Conservation (phyloP, 2,113 vertebrate species). For the Malurus elegans region DNA sequence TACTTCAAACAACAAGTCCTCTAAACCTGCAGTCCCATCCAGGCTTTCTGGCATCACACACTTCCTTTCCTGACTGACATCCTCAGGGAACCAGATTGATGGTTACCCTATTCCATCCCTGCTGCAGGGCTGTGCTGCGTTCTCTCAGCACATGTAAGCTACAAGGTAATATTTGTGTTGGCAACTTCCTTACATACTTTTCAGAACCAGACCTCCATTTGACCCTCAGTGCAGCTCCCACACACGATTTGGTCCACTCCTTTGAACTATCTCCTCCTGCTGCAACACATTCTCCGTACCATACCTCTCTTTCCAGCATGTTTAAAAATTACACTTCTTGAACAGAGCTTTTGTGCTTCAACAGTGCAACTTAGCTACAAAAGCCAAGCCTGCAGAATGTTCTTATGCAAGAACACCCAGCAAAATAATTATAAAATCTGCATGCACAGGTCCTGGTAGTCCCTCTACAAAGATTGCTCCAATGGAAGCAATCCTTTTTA, state of each 20-base stretch:
- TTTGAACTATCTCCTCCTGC: background rate
- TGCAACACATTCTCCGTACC: background rate
- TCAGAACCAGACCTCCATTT: constrained; percentile 19
- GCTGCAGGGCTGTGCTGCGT: background rate
- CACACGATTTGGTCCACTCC: background rate
- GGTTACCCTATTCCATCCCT: background rate
- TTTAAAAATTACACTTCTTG: background rate
- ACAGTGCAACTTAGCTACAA: background rate
- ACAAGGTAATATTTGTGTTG: constrained; percentile 59
- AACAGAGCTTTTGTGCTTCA: background rate
- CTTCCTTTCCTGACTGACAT: constrained; percentile 27
- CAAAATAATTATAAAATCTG: background rate
- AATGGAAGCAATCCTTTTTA: background rate
- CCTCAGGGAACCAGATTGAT: constrained; percentile 30
- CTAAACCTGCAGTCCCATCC: background rate
- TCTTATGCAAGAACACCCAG: background rate
- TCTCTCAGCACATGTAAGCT: constrained; percentile 32
- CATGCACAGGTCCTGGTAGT: background rate
- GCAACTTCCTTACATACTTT: constrained; percentile 50
- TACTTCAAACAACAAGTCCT: background rate
- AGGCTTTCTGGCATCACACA: background rate
- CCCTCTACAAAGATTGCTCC: background rate
- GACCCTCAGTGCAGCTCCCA: constrained; percentile 43
- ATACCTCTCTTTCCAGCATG: background rate
- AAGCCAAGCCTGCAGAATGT: background rate